Evolutionary conservation across 2,797 vertebrate species (phyloP), one percentile per base, ranked within the genome.

Genomic region (Macrochelys suwanniensis): DNA sequence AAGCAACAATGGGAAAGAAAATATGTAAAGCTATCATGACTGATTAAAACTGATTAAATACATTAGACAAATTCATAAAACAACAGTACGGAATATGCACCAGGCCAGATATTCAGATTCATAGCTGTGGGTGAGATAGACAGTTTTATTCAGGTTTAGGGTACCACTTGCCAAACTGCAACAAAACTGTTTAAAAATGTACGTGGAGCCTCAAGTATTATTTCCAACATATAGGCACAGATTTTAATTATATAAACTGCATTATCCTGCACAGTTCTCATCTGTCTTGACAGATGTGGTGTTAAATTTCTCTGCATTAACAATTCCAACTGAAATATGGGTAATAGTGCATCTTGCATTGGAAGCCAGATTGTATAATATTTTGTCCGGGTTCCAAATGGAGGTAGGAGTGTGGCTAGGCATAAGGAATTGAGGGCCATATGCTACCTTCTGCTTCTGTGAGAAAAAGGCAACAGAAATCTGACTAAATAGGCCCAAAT

Each of bases 321-420:
- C 33, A 65, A 56, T 51, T 78, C 16, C 82, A 92, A 83, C 23
- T 59, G 81, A 89, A 92, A 80, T 54, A 12, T 45, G 37, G 19
- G 77, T 53, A 92, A 76, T 45, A 78, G 42, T 17, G 33, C 56
- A 85, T 88, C 80, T 83, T 79, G 53, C 19, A 65, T 87, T 50
- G 78, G 37, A 85, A 82, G 57, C 47, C 82, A 85, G 50, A 89
- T 19, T 80, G 56, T 57, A 42, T 12, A 88, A 79, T 51, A 54
- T 59, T 80, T 91, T 83, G 53, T 82, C 85, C 84, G 68, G 49
- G 74, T 93, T 88, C 89, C 82, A 85, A 65, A 82, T 68, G 42
- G n/a, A 82, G 42, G 42, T 26, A 11, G 53, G 89, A 79, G 56
- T 1, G 21, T 78, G 11, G 42, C 31, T 7, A 83, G 50, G 45